phyloP scores from a whole-genome alignment of 1,140 invertebrate species.

The Pseudobourletiella spinata region DNA sequence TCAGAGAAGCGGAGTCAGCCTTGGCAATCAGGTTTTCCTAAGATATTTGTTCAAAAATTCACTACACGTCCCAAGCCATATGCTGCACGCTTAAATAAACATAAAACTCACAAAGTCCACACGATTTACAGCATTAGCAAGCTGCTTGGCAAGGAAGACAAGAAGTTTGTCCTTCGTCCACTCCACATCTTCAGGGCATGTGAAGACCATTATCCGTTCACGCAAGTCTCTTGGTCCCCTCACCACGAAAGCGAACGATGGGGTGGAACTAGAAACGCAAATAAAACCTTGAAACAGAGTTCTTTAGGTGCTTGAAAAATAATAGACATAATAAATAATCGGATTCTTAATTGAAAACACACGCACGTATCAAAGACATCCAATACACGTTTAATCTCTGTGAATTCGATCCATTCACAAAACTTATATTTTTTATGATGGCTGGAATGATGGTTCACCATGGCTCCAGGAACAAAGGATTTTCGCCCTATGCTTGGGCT shows the following conservation, averaged over 20 bases:
- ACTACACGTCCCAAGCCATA: no score
- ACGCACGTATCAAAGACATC: conserved; percentile 78
- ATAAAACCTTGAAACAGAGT: conserved; percentile 19
- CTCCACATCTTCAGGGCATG: conserved; percentile 45
- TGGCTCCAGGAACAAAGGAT: conserved; percentile 15
- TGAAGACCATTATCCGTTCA: conserved; percentile 79
- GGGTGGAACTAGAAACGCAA: conserved; percentile 64
- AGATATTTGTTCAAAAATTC: no score
- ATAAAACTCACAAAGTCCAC: conserved; percentile 28
- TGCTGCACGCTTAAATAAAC: neutral
- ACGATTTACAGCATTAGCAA: conserved; percentile 21
- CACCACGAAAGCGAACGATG: conserved; percentile 78
- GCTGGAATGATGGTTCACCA: neutral
- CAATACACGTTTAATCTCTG: conserved; percentile 78
- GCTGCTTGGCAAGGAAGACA: conserved; percentile 26
- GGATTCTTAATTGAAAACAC: no score
- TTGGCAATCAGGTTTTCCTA: conserved; percentile 29
- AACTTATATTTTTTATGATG: conserved; percentile 60
- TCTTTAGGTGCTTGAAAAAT: neutral
- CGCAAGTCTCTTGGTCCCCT: conserved; percentile 72
- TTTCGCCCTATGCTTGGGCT: conserved; percentile 28
- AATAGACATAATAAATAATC: no score
- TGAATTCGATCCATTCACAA: conserved; percentile 74
- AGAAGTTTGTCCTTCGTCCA: conserved; percentile 23
- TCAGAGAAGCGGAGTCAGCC: conserved; percentile 12